phyloP scores from a whole-genome alignment of 1,140 invertebrate species.

The Atopsyche davidsoni region DNA sequence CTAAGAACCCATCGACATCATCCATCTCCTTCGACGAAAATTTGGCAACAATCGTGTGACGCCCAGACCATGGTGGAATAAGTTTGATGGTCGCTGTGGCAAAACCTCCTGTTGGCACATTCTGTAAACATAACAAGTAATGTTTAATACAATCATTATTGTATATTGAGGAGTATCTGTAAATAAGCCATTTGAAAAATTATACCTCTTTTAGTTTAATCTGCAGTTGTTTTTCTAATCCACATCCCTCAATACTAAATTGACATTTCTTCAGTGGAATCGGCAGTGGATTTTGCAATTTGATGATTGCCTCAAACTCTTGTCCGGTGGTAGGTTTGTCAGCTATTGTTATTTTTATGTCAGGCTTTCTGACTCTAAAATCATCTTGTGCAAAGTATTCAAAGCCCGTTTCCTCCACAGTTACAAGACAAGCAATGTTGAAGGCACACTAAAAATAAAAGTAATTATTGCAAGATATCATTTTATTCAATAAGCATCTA shows the following conservation, averaged over 20 bases:
- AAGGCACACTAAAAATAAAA: constrained; percentile 63
- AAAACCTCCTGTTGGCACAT: constrained; percentile 56
- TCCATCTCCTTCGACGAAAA: constrained; percentile 75
- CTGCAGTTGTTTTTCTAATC: constrained; percentile 64
- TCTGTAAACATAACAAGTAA: constrained; percentile 31
- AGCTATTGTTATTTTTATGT: constrained; percentile 70
- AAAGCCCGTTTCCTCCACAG: constrained; percentile 74
- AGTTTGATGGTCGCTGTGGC: constrained; percentile 65
- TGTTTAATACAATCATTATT: constrained; percentile 2
- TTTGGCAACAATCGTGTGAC: constrained; percentile 70
- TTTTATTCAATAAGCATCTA: constrained; percentile 4
- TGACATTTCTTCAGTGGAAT: constrained; percentile 65
- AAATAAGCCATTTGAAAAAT: constrained; percentile 2
- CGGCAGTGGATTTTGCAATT: constrained; percentile 79
- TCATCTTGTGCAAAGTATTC: constrained; percentile 88
- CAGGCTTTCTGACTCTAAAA: constrained; percentile 82
- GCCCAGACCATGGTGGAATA: constrained; percentile 63
- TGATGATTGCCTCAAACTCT: constrained; percentile 59
- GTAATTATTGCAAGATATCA: neutral
- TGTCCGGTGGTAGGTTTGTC: constrained; percentile 58
- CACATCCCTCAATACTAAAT: constrained; percentile 75
- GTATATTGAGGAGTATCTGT: too few relatives aligned
- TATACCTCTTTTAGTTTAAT: constrained; percentile 61
- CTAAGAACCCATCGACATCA: constrained; percentile 76
- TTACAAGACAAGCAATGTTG: constrained; percentile 74